Percentiles rank a stretch among this genome's conserved stretches.
phyloP scores from a whole-genome alignment of 2,113 vertebrate species.

The Nanger granti region DNA sequence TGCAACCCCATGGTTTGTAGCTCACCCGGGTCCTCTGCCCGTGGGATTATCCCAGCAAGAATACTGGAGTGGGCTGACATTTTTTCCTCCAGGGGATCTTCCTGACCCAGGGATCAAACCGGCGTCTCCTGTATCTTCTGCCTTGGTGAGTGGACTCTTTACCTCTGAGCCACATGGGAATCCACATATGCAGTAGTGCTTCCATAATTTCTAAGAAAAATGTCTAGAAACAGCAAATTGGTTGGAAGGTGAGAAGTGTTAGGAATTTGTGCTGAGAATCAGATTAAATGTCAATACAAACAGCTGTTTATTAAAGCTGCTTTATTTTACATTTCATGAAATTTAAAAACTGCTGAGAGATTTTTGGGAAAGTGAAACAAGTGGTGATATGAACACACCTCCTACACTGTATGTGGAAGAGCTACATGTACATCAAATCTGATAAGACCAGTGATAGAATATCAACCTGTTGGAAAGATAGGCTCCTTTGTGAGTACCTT shows the following conservation, averaged over 20 bases:
- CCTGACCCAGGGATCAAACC: neutral
- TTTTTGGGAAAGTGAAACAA: neutral
- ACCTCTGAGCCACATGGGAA: neutral
- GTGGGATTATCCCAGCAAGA: neutral
- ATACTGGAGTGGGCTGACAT: neutral
- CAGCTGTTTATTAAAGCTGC: neutral
- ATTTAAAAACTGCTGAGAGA: neutral
- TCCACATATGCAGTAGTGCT: neutral
- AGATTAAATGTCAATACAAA: neutral
- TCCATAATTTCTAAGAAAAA: neutral
- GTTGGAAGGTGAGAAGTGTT: neutral
- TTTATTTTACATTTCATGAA: neutral
- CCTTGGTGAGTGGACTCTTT: neutral
- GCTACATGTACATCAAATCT: no score
- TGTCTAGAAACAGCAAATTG: no score
- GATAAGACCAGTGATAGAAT: neutral
- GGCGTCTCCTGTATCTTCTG: neutral
- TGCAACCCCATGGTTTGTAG: neutral
- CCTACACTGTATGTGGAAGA: neutral
- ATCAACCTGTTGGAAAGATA: no score
- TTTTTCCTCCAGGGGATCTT: neutral
- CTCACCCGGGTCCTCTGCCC: neutral
- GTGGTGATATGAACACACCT: fast-evolving
- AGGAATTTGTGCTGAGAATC: neutral
- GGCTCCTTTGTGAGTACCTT: neutral